Conservation (phyloP, 2,888 invertebrate genomes). For the Drosophila diplacantha region DNA sequence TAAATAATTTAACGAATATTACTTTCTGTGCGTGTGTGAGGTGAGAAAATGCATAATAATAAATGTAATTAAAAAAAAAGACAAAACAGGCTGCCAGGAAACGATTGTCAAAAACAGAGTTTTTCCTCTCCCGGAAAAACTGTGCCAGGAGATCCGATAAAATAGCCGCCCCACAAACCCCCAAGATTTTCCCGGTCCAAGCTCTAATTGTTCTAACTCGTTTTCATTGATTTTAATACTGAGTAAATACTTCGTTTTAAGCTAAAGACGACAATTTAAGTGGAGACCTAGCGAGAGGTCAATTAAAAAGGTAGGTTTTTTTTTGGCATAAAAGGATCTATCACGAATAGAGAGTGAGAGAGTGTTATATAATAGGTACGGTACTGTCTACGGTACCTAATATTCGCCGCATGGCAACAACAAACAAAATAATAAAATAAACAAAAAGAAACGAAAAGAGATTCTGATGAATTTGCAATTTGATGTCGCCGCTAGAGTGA, state of each 20-base stretch:
- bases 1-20: slow-evolving; percentile 10
- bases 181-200: neutral
- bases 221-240: neutral
- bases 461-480: slow-evolving; percentile 33
- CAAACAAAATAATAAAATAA: slow-evolving; percentile 9
- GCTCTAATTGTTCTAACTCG: neutral
- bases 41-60: slow-evolving; percentile 11
- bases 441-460: slow-evolving; percentile 7
- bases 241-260: neutral
- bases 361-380: slow-evolving; percentile 30
- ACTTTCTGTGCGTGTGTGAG: slow-evolving; percentile 23
- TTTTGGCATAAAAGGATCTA: slow-evolving; percentile 24
- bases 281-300: neutral
- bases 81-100: slow-evolving; percentile 2
- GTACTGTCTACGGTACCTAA: slow-evolving; percentile 6
- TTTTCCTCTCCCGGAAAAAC: slow-evolving; percentile 1
- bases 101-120: slow-evolving; percentile 11
- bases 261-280: neutral
- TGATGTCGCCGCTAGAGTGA: slow-evolving; percentile 7
- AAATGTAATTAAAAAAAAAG: no score
- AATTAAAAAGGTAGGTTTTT: slow-evolving; percentile 10
- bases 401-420: slow-evolving; percentile 30
- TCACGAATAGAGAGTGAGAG: neutral
- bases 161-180: slow-evolving; percentile 1
- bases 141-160: neutral